Evolutionary conservation across 2,113 vertebrate species (phyloP).

Genomic region (Rhinopomastus cyanomelas): DNA sequence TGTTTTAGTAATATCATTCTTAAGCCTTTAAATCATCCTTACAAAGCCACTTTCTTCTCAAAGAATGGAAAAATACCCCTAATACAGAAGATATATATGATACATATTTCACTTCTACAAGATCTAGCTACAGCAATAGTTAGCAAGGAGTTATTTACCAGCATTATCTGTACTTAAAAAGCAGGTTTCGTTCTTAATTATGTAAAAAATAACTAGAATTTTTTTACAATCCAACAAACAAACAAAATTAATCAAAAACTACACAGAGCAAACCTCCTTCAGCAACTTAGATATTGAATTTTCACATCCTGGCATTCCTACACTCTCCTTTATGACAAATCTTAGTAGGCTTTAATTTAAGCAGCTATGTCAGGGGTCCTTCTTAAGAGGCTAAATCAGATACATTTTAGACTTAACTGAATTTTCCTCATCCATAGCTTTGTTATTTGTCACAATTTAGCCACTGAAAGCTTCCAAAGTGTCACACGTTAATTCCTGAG

Average conservation of each 20-base stretch:
- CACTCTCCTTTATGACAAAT: not conserved
- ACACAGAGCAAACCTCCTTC: not conserved
- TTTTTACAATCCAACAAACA: too few species aligned
- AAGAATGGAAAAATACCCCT: not conserved
- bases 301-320: not conserved
- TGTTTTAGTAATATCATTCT: not conserved
- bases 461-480: constrained; percentile 43
- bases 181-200: not conserved
- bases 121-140: not conserved
- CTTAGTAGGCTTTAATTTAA: not conserved
- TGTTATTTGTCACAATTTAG: constrained; percentile 39
- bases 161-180: not conserved
- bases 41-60: not conserved
- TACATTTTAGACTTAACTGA: not conserved
- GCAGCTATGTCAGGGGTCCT: not conserved
- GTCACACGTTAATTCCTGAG: too few species aligned
- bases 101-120: not conserved
- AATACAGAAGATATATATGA: too few species aligned
- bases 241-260: too few species aligned
- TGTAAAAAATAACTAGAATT: not conserved
- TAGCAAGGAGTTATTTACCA: not conserved
- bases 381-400: not conserved
- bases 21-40: not conserved
- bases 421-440: constrained; percentile 33
- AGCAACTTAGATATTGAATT: not conserved